phyloP scores from a whole-genome alignment of 2,888 invertebrate genomes.

The Troides helena region DNA sequence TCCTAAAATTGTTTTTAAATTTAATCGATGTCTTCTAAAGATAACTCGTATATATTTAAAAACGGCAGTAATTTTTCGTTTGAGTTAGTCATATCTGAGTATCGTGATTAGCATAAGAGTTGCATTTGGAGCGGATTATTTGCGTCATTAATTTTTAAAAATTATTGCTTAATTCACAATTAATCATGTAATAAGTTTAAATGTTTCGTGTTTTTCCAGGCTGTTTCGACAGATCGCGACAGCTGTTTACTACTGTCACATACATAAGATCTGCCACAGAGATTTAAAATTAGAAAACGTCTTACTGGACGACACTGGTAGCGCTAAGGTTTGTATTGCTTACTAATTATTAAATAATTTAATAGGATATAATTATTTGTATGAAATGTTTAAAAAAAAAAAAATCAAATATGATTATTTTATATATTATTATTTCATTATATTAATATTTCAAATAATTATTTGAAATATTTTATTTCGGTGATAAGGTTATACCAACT shows the following conservation, averaged over 20 bases:
- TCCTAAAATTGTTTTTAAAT: too few relatives aligned
- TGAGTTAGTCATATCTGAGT: too few relatives aligned
- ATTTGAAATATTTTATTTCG: neutral
- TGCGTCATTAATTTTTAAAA: slow-evolving; percentile 1
- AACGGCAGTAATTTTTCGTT: too few relatives aligned
- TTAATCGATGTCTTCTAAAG: too few relatives aligned
- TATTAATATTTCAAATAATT: neutral
- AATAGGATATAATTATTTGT: neutral
- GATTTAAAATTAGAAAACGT: slow-evolving; percentile 98
- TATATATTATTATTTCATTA: too few relatives aligned
- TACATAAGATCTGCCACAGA: slow-evolving; percentile 98
- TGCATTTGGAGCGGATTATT: too few relatives aligned
- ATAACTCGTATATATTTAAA: too few relatives aligned
- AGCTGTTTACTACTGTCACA: slow-evolving; percentile 98
- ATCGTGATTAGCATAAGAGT: too few relatives aligned
- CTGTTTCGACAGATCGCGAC: slow-evolving; percentile 98
- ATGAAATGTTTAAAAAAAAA: neutral
- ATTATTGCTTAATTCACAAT: neutral
- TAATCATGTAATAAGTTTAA: slow-evolving; percentile 10
- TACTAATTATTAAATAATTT: neutral
- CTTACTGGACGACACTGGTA: slow-evolving; percentile 93
- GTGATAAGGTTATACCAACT: too few relatives aligned
- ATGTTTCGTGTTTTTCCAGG: slow-evolving; percentile 65
- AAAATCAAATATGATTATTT: neutral
- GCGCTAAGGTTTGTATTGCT: slow-evolving; percentile 88